Evolutionary conservation across 2,113 vertebrate species (phyloP), one percentile per base, ranked within the genome.

Genomic region (Austrofundulus limnaeus): DNA sequence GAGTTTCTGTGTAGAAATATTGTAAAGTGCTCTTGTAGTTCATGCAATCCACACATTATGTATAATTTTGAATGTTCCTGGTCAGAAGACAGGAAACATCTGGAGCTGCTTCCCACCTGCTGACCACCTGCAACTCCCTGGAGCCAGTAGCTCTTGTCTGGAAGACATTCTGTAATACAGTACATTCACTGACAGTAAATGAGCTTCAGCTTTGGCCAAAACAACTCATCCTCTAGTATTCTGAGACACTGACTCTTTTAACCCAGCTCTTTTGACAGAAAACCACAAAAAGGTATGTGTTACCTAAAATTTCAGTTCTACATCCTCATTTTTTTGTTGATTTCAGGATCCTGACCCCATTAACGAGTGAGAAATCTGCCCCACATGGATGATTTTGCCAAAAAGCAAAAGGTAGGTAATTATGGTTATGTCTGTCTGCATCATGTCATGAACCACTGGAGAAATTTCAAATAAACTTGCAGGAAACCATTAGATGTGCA

Each of bases 131-230:
- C 77, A 84, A 49, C 62, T 64, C 77, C 69, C 78, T 82, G 75
- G 63, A 80, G 86, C 68, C 63, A 69, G 82, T 47, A 70, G 72
- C 56, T 53, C 75, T 74, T 86, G 70, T 75, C 66, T 62, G 55
- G 77, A 75, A 83, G 82, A 86, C 80, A 83, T 88, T 85, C 68
- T 77, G 74, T 81, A 85, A 88, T 73, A 59, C 76, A 83, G 83
- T 75, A 78, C 75, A 43, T 19, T 64, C 20, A 6, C 68, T 61
- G 42, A 55, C 71, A 73, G 19, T 50, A 34, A 5, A 34, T 34
- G 31, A 41, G 49, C 11, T 61, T 11, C 21, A 25, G 49, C 50
- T 34, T 48, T 37, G 38, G 65, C 60, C n/a, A 59, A 60, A 69
- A 48, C 67, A 59, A 6, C 63, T 39, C 48, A 45, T 78, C 8